Conservation (phyloP, 2,113 vertebrate species). For the Bos indicus region DNA sequence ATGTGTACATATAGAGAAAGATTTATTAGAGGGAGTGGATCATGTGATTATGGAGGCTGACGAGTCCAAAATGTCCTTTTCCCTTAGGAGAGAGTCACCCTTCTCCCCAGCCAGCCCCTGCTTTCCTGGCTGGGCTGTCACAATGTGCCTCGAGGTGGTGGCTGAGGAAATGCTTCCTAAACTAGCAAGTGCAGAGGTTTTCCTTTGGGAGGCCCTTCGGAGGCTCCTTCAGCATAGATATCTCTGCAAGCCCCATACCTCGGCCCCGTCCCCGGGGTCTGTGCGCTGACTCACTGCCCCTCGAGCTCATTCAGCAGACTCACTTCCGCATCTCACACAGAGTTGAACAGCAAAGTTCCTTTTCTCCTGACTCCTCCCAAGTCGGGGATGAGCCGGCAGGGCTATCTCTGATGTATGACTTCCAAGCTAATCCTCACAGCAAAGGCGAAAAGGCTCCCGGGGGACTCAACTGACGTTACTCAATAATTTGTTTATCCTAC, state of each 20-base stretch:
- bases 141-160: fast-evolving
- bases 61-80: neutral
- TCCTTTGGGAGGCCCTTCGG: neutral
- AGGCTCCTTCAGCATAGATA: fast-evolving
- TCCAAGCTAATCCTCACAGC: neutral
- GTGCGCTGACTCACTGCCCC: fast-evolving
- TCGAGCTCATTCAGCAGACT: fast-evolving
- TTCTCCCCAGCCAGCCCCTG: fast-evolving
- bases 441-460: neutral
- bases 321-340: fast-evolving
- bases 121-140: neutral
- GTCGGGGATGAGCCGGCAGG: neutral
- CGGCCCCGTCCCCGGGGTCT: neutral
- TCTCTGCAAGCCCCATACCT: fast-evolving
- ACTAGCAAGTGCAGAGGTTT: neutral
- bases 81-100: neutral
- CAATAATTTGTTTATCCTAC: neutral
- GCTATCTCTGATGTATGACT: neutral
- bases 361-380: neutral
- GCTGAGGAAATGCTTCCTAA: neutral
- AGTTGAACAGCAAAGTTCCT: fast-evolving
- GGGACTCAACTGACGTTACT: neutral
- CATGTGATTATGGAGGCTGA: neutral
- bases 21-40: neutral
- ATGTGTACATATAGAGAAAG: too few relatives aligned